Evolutionary conservation across 2,113 vertebrate genomes (phyloP).

Genomic region (Alligator mississippiensis): DNA sequence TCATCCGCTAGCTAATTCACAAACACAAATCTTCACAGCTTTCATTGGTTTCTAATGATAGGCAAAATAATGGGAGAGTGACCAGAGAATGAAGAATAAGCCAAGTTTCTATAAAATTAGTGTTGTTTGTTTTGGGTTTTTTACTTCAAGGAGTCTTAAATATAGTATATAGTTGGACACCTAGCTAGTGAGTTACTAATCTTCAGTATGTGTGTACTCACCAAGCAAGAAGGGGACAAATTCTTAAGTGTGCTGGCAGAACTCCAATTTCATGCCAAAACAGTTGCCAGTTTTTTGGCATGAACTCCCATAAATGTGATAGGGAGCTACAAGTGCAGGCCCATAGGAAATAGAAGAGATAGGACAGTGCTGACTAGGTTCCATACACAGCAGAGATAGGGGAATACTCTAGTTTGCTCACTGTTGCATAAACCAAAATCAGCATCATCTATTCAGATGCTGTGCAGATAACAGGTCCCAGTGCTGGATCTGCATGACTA

Average conservation of each 20-base stretch:
- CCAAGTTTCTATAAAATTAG: not conserved
- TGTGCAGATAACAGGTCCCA: not conserved
- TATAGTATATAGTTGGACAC: slow-evolving; percentile 12
- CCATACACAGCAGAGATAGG: not conserved
- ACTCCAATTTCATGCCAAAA: not conserved
- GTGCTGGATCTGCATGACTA: not conserved
- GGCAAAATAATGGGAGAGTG: not conserved
- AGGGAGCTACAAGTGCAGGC: not conserved
- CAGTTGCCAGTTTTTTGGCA: not conserved
- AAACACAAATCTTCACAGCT: slow-evolving; percentile 65
- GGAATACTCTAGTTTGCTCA: slow-evolving; percentile 21
- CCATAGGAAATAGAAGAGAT: not conserved
- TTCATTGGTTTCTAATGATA: slow-evolving; percentile 59
- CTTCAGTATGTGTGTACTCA: not conserved
- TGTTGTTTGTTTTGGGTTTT: too few species aligned
- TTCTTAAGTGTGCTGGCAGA: slow-evolving; percentile 58
- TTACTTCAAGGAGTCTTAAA: slow-evolving; percentile 17
- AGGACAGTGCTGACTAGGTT: not conserved
- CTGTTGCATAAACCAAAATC: not conserved
- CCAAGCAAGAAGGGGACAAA: not conserved
- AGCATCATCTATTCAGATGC: not conserved
- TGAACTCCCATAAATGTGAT: not conserved
- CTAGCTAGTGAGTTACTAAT: not conserved
- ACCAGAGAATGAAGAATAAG: not conserved
- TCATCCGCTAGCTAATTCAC: slow-evolving; percentile 20